phyloP scores from a whole-genome alignment of 2,113 vertebrate species.

The Nanorana parkeri region DNA sequence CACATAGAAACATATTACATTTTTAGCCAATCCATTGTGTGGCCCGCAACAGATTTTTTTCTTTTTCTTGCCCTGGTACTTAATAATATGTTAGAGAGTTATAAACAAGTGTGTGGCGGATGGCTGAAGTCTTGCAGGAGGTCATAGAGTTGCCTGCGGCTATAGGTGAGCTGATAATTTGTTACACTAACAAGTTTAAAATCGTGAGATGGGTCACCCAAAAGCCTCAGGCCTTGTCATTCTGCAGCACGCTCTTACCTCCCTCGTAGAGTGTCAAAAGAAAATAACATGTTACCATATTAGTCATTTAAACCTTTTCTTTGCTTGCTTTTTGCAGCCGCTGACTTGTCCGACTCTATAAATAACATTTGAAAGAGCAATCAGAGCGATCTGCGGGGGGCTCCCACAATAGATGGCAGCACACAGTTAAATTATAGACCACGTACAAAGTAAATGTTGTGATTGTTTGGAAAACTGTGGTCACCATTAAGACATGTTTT shows the following conservation, averaged over 20 bases:
- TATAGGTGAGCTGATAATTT: conserved; percentile 27
- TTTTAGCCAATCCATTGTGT: neutral
- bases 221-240: conserved; percentile 14
- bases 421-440: conserved; percentile 53
- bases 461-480: conserved; percentile 48
- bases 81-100: neutral
- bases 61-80: neutral
- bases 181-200: conserved; percentile 26
- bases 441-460: conserved; percentile 44
- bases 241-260: conserved; percentile 14
- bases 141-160: conserved; percentile 34
- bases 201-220: conserved; percentile 33
- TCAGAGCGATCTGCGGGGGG: conserved; percentile 51
- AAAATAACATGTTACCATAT: conserved; percentile 51
- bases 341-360: conserved; percentile 51
- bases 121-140: conserved; percentile 55
- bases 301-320: conserved; percentile 47
- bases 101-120: conserved; percentile 54
- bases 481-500: conserved; percentile 34
- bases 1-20: neutral
- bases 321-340: conserved; percentile 17
- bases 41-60: neutral
- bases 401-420: conserved; percentile 38
- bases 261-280: conserved; percentile 41
- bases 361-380: conserved; percentile 52